Percentiles rank a stretch among this genome's conserved stretches.
Conservation (phyloP, 2,888 invertebrate species). For the Calliphora vomitoria region DNA sequence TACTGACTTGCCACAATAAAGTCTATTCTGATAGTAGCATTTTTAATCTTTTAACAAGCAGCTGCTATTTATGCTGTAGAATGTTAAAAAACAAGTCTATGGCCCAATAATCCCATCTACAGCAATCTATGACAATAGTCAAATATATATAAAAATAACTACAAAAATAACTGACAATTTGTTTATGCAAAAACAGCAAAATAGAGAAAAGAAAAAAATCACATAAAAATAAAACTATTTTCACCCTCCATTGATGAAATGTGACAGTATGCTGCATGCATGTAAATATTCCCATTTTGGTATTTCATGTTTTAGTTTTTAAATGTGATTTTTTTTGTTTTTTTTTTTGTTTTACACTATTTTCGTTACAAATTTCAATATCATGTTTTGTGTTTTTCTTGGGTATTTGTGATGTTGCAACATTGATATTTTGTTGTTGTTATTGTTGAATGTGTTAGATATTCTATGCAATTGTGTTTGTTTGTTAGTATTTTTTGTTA, state of each 20-base stretch:
- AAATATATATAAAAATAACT: neutral
- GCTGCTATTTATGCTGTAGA: neutral
- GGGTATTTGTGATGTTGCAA: conserved; percentile 33
- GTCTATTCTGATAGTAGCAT: too few relatives aligned
- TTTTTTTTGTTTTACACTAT: neutral
- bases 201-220: conserved; percentile 20
- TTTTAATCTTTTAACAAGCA: too few relatives aligned
- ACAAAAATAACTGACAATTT: conserved; percentile 34
- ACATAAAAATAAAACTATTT: conserved; percentile 28
- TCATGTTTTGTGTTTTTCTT: neutral
- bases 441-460: conserved; percentile 20
- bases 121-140: neutral
- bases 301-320: neutral
- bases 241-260: conserved; percentile 38
- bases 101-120: too few relatives aligned
- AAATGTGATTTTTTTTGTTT: neutral
- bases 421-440: conserved; percentile 25
- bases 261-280: conserved; percentile 19
- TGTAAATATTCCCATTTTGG: conserved; percentile 6
- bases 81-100: neutral
- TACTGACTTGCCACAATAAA: too few relatives aligned
- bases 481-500: neutral
- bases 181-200: conserved; percentile 31
- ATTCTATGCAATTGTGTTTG: conserved; percentile 19
- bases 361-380: conserved; percentile 41